Conservation (phyloP, 2,113 vertebrate genomes). For the Procavia capensis region DNA sequence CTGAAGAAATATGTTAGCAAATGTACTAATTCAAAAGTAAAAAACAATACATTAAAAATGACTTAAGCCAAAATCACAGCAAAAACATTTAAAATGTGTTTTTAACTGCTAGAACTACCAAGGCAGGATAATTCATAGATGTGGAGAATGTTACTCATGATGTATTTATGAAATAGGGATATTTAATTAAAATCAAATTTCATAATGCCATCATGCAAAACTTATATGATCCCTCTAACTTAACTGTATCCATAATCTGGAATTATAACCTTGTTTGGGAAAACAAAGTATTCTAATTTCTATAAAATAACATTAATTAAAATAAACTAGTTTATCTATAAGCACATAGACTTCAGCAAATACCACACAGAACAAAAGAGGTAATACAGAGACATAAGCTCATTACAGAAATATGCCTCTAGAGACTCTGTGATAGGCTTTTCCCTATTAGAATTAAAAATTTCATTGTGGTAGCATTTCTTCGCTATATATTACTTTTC, state of each 20-base stretch:
- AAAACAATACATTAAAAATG: slow-evolving; percentile 27
- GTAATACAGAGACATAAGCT: slow-evolving; percentile 14
- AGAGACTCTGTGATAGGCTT: not conserved
- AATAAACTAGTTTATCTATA: not conserved
- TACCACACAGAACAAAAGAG: not conserved
- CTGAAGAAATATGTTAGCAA: not conserved
- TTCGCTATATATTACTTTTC: slow-evolving; percentile 46
- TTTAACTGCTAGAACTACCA: not conserved
- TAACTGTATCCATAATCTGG: slow-evolving; percentile 41
- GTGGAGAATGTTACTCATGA: slow-evolving; percentile 4
- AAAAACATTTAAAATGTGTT: slow-evolving; percentile 31
- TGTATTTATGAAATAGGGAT: not conserved
- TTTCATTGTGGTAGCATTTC: not conserved
- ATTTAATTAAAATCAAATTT: slow-evolving; percentile 29
- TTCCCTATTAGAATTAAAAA: slow-evolving; percentile 33
- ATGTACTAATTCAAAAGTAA: slow-evolving; percentile 37
- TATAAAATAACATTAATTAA: slow-evolving; percentile 23
- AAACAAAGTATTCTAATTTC: slow-evolving; percentile 33
- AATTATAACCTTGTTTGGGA: not conserved
- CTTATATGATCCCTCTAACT: not conserved
- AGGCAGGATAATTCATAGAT: not conserved
- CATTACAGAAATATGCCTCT: slow-evolving; percentile 51
- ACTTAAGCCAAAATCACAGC: not conserved
- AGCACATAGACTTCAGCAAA: not conserved
- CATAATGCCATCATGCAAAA: not conserved